These are phyloP conservation scores for Catharus bicknelli DNA, from an alignment of 2,113 vertebrate genomes.

Conservation along the genomic window DNA sequence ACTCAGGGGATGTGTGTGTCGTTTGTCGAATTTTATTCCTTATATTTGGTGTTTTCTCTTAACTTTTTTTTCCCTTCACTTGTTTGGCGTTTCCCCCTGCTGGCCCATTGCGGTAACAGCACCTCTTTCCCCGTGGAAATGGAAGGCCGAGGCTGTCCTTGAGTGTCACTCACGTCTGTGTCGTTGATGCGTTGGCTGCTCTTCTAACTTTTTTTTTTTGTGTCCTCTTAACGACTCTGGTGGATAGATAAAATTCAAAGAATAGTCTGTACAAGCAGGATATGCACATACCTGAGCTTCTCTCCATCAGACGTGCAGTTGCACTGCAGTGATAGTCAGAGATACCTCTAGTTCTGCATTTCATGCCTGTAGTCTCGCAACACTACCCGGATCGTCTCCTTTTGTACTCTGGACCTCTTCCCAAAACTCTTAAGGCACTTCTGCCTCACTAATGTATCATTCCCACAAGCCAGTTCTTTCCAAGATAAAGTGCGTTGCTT, in stretches of 20 bases:
- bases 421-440: not conserved
- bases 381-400: not conserved
- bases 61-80: not conserved
- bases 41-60: not conserved
- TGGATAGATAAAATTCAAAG: not conserved
- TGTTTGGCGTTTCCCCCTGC: constrained; percentile 62
- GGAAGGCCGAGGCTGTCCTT: not conserved
- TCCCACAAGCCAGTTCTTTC: not conserved
- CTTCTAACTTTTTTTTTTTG: not conserved
- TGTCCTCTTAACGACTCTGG: not conserved
- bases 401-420: not conserved
- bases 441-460: not conserved
- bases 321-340: not conserved
- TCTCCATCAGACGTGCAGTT: not conserved
- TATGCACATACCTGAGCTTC: not conserved
- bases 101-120: constrained; percentile 4
- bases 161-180: not conserved
- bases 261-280: not conserved
- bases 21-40: not conserved
- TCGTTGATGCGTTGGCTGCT: not conserved
- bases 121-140: not conserved
- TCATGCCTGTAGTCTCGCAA: not conserved
- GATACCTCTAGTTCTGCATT: not conserved
- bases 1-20: not conserved
- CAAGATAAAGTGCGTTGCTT: not conserved